Base-by-base conservation (phyloP, 2,888 invertebrate genomes). In the Drosophila buzzatii region DNA sequence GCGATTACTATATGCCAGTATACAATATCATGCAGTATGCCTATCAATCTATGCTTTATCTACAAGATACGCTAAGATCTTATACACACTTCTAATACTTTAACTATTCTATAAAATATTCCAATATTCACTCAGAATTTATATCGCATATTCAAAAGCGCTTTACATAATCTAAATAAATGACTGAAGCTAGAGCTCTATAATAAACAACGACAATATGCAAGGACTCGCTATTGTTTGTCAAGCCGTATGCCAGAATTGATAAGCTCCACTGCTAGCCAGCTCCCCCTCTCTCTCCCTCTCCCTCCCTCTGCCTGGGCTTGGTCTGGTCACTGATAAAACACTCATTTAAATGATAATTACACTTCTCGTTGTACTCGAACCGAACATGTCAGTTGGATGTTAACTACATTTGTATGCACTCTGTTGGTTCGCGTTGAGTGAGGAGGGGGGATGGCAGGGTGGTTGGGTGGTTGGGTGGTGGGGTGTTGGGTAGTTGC, bases 331-430 rank as follows among this genome's bases (percentile, higher is more conserved):
- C 31, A n/a, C 45, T 45, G 65, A 65, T 52, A 67, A 69, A 69
- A 41, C 52, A 69, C 59, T 70, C 60, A 70, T 70, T 70, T 59
- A 70, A 70, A 70, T 68, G 53, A 68, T 60, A 70, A 68, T 68
- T 68, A 52, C 68, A 37, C 62, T 60, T 53, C 52, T 69, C 47
- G 58, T 27, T 56, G 42, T 66, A 37, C 58, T 39, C 23, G 51
- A 56, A 56, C 20, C 42, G 56, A 42, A 39, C 20, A 66, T 66
- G 42, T 56, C 57, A 56, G 56, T 27, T 49, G 20, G 42, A 57
- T 68, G 57, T 57, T 14, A 66, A 57, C 66, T 65, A 66, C 56
- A 67, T 49, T 49, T 49, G 39, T 41, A 41, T 65, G 53, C 47
- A 33, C 60, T 47, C 47, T 27, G 53, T 1, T 8, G 55, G 27